phyloP scores from a whole-genome alignment of 2,888 invertebrate species.

The Drosophila buzzatii region DNA sequence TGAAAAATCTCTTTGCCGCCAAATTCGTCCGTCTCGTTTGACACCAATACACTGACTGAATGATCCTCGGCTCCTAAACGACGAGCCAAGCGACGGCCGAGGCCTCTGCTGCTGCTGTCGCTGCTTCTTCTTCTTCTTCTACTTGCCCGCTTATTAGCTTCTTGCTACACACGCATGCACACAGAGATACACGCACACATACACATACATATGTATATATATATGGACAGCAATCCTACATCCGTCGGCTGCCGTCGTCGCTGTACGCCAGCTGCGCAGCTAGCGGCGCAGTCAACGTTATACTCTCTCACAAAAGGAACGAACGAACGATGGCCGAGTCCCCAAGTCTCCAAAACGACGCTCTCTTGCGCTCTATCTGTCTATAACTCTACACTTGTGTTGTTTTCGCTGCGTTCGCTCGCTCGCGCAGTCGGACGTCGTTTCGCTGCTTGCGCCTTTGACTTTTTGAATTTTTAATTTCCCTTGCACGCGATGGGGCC shows the following conservation, averaged over 20 bases:
- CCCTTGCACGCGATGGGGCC: conserved; percentile 70
- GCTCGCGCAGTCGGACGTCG: conserved; percentile 35
- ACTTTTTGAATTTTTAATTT: conserved; percentile 80
- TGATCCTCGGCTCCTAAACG: conserved; percentile 76
- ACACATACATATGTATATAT: neutral
- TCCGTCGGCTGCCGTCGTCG: conserved; percentile 65
- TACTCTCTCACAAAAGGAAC: conserved; percentile 70
- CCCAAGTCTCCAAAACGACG: conserved; percentile 67
- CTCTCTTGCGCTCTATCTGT: conserved; percentile 34
- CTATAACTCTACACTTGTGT: conserved; percentile 45
- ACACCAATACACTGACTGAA: conserved; percentile 81
- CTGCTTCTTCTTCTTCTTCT: conserved; percentile 45
- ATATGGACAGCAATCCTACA: conserved; percentile 65
- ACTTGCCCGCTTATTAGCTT: conserved; percentile 62
- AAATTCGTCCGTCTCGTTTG: conserved; percentile 78
- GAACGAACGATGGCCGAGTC: conserved; percentile 49
- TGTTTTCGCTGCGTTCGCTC: conserved; percentile 24
- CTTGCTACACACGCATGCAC: conserved; percentile 41
- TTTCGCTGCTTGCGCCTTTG: conserved; percentile 75
- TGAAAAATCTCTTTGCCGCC: conserved; percentile 68
- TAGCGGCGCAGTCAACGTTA: conserved; percentile 42
- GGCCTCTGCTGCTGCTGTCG: conserved; percentile 52
- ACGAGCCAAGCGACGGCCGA: conserved; percentile 60
- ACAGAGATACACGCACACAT: conserved; percentile 10
- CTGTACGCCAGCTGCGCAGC: conserved; percentile 37